phyloP scores from a whole-genome alignment of 2,113 vertebrate species.

The Nicator chloris region DNA sequence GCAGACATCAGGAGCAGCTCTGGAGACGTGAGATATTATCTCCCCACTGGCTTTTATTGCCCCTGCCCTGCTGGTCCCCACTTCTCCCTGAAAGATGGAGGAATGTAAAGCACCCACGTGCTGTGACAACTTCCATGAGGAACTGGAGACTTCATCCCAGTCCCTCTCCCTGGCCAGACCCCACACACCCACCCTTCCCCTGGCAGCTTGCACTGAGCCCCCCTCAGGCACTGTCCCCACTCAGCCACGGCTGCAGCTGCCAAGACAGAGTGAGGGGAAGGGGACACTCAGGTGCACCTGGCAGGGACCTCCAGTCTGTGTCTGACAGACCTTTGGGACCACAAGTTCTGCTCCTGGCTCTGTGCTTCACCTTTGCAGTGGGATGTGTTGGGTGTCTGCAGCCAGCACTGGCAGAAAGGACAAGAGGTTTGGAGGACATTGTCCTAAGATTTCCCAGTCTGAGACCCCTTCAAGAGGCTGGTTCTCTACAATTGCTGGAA shows the following conservation, averaged over 20 bases:
- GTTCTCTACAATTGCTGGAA: neutral
- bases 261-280: neutral
- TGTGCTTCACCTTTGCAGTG: neutral
- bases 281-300: neutral
- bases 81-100: neutral
- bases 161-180: neutral
- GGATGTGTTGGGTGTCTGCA: neutral
- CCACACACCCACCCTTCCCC: too few relatives aligned
- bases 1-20: neutral
- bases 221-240: neutral
- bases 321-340: neutral
- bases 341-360: neutral
- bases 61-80: neutral
- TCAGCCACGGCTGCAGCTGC: rapidly evolving
- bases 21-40: neutral
- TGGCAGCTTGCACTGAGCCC: too few relatives aligned
- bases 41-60: neutral
- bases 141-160: neutral
- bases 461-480: neutral
- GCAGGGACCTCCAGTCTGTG: neutral
- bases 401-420: neutral
- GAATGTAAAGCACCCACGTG: neutral
- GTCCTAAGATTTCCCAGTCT: neutral
- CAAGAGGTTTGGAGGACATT: neutral
- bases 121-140: neutral